These are phyloP conservation scores for Ischnus inquisitorius DNA, from an alignment of 2,888 invertebrate species.

Conservation along the genomic window DNA sequence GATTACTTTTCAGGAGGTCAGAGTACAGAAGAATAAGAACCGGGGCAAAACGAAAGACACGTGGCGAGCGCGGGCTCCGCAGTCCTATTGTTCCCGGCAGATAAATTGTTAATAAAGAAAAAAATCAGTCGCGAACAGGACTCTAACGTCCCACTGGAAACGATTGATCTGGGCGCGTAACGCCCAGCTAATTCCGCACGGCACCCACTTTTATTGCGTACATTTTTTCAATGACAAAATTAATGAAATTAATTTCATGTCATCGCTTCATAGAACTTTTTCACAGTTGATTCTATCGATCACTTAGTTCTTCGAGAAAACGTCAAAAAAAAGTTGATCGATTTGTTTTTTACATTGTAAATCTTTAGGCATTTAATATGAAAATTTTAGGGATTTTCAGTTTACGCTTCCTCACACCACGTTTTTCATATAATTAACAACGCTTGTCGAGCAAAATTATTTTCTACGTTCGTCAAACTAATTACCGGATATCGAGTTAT, in stretches of 20 bases:
- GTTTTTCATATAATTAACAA: background rate
- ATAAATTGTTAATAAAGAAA: constrained; percentile 12
- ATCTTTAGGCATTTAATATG: no score
- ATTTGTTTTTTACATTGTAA: no score
- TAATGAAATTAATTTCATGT: background rate
- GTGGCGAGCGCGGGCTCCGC: constrained; percentile 18
- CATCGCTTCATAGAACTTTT: no score
- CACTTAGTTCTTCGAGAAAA: no score
- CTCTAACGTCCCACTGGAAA: background rate
- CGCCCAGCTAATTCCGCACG: background rate
- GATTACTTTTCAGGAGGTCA: constrained; percentile 78
- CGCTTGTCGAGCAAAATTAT: no score
- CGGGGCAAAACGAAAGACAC: constrained; percentile 22
- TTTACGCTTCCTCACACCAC: background rate
- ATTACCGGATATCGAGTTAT: background rate
- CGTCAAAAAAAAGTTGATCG: no score
- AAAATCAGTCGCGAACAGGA: background rate
- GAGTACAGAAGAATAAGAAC: constrained; percentile 52
- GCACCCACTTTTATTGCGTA: background rate
- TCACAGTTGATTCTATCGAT: no score
- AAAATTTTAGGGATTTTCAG: background rate
- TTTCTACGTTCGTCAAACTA: background rate
- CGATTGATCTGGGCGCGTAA: background rate
- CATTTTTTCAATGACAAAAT: background rate
- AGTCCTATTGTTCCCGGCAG: constrained; percentile 27